phyloP scores from a whole-genome alignment of 2,797 vertebrate genomes.

The Acanthurus leucopareius region DNA sequence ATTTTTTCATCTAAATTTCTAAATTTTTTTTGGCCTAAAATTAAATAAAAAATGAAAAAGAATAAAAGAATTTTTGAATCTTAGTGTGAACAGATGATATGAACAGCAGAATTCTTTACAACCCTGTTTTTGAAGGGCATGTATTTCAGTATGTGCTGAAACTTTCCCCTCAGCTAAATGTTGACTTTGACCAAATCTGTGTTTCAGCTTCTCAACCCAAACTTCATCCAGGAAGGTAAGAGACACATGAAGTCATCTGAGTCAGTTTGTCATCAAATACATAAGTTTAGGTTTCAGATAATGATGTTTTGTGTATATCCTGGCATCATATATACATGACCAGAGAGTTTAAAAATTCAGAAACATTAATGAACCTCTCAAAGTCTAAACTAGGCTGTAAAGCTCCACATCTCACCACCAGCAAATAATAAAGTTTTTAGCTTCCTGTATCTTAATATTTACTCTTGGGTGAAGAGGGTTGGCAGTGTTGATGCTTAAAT shows the following conservation, averaged over 20 bases:
- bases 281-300: neutral
- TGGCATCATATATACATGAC: neutral
- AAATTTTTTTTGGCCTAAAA: too few species aligned
- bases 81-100: neutral
- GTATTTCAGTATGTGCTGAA: neutral
- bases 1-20: too few species aligned
- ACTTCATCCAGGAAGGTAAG: conserved; percentile 99
- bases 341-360: too few species aligned
- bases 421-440: neutral
- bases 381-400: neutral
- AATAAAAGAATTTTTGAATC: neutral
- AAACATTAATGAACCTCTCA: neutral
- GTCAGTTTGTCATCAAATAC: too few species aligned
- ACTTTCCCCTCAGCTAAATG: neutral
- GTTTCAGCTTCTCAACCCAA: conserved; percentile 98
- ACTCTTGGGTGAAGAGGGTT: neutral
- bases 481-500: neutral
- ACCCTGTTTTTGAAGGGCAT: neutral
- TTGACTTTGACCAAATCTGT: conserved; percentile 59
- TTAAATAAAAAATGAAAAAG: neutral
- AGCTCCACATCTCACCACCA: neutral
- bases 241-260: neutral
- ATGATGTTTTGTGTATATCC: neutral
- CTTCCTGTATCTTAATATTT: neutral
- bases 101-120: too few species aligned